Percentiles rank a stretch among this genome's conserved stretches.
Conservation (phyloP, 2,888 invertebrate genomes). For the Tiliacea citrago region DNA sequence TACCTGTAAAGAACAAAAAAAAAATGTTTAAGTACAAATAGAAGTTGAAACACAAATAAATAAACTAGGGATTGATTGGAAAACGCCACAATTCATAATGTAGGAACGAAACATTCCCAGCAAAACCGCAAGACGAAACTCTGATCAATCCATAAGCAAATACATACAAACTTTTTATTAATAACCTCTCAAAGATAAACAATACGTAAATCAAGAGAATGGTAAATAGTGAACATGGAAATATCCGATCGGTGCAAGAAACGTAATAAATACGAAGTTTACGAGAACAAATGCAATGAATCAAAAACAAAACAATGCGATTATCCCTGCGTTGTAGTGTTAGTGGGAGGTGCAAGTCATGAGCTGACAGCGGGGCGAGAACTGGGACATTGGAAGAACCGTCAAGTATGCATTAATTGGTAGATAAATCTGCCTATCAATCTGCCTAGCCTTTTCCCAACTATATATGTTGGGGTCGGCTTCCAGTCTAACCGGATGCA, state of each 20-base stretch:
- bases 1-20: constrained; percentile 50
- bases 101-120: background rate
- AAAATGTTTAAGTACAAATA: background rate
- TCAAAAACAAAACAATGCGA: constrained; percentile 90
- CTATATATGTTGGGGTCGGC: no score
- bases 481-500: no score
- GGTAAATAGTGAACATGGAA: constrained; percentile 74
- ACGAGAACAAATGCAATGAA: constrained; percentile 87
- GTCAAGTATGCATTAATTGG: background rate
- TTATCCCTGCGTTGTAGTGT: constrained; percentile 86
- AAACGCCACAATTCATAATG: background rate
- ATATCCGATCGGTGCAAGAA: constrained; percentile 83
- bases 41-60: background rate
- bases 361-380: constrained; percentile 56
- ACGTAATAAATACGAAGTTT: constrained; percentile 86
- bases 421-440: no score
- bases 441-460: no score
- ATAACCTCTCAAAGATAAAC: constrained; percentile 51
- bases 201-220: constrained; percentile 55
- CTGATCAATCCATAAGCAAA: constrained; percentile 18
- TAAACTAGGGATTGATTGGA: background rate
- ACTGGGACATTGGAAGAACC: background rate
- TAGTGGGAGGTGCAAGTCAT: constrained; percentile 60
- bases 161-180: constrained; percentile 31
- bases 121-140: background rate